These are phyloP conservation scores for Troides helena DNA, from an alignment of 2,888 invertebrate genomes.

Conservation along the genomic window DNA sequence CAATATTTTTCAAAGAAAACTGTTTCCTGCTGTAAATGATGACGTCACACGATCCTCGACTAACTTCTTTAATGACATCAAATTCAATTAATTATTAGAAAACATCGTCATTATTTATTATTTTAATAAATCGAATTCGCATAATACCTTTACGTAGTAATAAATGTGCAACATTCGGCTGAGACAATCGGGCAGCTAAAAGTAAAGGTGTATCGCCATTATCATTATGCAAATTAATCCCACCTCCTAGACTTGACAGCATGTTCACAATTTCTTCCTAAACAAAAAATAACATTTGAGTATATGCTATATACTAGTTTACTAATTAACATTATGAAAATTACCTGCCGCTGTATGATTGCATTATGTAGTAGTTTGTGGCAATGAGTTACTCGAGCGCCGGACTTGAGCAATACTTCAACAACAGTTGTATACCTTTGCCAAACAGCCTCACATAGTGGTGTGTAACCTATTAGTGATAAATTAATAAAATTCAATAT, in stretches of 20 bases:
- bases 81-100: neutral
- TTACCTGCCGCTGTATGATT: slow-evolving; percentile 80
- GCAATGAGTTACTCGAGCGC: slow-evolving; percentile 85
- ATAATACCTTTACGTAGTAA: slow-evolving; percentile 77
- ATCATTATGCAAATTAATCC: slow-evolving; percentile 82
- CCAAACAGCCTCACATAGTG: slow-evolving; percentile 86
- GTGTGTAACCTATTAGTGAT: slow-evolving; percentile 80
- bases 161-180: slow-evolving; percentile 72
- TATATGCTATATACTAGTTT: neutral
- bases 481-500: neutral
- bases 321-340: neutral
- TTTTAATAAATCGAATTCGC: neutral
- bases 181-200: slow-evolving; percentile 76
- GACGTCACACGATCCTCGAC: too few relatives aligned
- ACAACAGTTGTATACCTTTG: slow-evolving; percentile 81
- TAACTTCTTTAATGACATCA: too few relatives aligned
- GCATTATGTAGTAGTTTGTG: slow-evolving; percentile 86
- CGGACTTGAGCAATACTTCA: slow-evolving; percentile 80
- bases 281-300: slow-evolving; percentile 12
- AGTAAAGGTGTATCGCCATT: slow-evolving; percentile 85
- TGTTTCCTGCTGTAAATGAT: too few relatives aligned
- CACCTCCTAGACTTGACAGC: slow-evolving; percentile 77
- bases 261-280: slow-evolving; percentile 78
- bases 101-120: neutral
- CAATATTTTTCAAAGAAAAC: too few relatives aligned